Base-by-base conservation (phyloP, 2,113 vertebrate genomes). In the Rhinopithecus roxellana region DNA sequence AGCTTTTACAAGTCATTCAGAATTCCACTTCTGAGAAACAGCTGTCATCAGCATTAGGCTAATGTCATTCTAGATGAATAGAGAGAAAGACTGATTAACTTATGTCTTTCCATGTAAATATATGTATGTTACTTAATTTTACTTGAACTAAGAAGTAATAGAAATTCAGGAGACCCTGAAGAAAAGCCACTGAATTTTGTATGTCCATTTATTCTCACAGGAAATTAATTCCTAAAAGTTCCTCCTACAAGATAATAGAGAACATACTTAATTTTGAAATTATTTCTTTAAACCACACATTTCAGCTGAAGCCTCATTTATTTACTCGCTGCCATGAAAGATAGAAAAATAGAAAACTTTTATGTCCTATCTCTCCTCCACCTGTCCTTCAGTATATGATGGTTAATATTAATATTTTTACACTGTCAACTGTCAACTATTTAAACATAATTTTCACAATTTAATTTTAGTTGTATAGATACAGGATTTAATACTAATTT, bases 391-490 rank as follows among this genome's bases (percentile, higher is more conserved):
- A 90, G 0, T 59, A 79, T 89, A 30, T 35, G n/a, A 12, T 72
- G 23, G 10, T 87, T 87, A 18, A 18, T 25, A 35, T 14, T 61
- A 67, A 25, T 93, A 12, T 93, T 94, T 96, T 97, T 80, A 85
- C 8, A 43, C 38, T 27, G 0, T 85, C 27, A 67, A 43, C 38
- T 27, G 0, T 85, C 27, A 67, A 55, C 67, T 86, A 59, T 43
- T 86, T 79, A 92, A 92, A 72, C 14, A 70, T 92, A 75, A 70
- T 89, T 88, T 82, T 7, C 50, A 40, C 22, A 74, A 48, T 74
- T 96, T 86, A 84, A 50, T 89, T 95, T 97, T 89, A 87, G 9
- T 96, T 43, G 18, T 96, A 16, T 86, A 94, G n/a, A 75, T 83
- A 48, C 23, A 69, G 77, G 40, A 61, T 59, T 82, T 82, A 83